These are phyloP conservation scores for Acanthaster planci DNA, from an alignment of 35 echinoderm and acorn worm species.

Conservation along the genomic window DNA sequence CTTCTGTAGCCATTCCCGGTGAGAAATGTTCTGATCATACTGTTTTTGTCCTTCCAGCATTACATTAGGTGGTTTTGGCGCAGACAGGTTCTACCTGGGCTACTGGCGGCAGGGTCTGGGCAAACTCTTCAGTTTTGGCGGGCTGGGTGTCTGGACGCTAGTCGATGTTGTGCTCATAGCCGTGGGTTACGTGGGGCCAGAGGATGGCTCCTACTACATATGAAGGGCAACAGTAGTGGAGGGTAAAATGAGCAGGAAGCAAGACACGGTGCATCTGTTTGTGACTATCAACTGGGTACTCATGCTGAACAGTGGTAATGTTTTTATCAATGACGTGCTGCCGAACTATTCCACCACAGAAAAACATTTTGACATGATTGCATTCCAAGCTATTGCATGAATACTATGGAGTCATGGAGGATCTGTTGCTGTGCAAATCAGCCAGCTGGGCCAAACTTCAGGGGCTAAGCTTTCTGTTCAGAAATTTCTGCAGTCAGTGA, in stretches of 20 bases:
- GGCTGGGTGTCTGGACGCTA: slow-evolving; percentile 94
- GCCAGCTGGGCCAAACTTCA: too few species aligned
- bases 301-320: too few species aligned
- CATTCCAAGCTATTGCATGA: too few species aligned
- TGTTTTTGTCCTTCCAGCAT: slow-evolving; percentile 56
- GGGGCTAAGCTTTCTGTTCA: too few species aligned
- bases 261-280: too few species aligned
- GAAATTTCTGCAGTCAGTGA: too few species aligned
- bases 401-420: too few species aligned
- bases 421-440: too few species aligned
- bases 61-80: slow-evolving; percentile 91
- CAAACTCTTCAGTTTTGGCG: slow-evolving; percentile 96
- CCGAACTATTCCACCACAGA: too few species aligned
- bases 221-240: slow-evolving; percentile 31
- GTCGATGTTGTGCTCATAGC: slow-evolving; percentile 89
- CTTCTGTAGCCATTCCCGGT: neutral
- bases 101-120: slow-evolving; percentile 90
- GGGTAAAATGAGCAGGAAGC: neutral
- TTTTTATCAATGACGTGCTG: too few species aligned
- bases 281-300: too few species aligned
- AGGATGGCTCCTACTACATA: slow-evolving; percentile 92
- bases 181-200: slow-evolving; percentile 87
- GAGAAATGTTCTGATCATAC: neutral
- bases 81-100: slow-evolving; percentile 92
- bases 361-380: too few species aligned